A percentile compares a stretch with the other conserved stretches of the same genome.
These are phyloP conservation scores for Drosophila kuntzei DNA, from an alignment of 2,888 invertebrate species.

Conservation along the genomic window DNA sequence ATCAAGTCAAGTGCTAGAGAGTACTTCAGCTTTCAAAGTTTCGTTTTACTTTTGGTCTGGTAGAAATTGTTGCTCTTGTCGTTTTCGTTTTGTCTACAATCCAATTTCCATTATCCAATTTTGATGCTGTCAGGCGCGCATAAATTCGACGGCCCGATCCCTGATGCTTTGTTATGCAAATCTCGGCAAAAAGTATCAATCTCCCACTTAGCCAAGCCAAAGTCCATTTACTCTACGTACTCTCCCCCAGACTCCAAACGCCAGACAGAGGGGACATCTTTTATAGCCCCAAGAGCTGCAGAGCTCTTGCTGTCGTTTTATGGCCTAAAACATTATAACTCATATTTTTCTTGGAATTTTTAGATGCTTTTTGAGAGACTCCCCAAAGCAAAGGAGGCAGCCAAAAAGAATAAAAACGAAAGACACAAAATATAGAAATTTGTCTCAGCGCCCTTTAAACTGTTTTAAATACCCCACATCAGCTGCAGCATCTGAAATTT, in stretches of 20 bases:
- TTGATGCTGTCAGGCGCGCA: constrained; percentile 71
- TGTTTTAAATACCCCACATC: constrained; percentile 17
- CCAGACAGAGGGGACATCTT: constrained; percentile 11
- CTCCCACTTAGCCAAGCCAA: constrained; percentile 44
- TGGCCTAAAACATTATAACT: constrained; percentile 49
- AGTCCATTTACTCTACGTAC: constrained; percentile 52
- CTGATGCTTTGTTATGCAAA: constrained; percentile 71
- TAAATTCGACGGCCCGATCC: constrained; percentile 48
- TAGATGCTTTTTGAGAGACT: constrained; percentile 28
- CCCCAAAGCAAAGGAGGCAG: constrained; percentile 19
- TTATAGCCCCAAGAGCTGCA: constrained; percentile 38
- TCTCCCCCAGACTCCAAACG: not conserved
- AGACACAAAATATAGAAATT: constrained; percentile 14
- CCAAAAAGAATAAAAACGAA: not conserved
- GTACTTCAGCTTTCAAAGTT: constrained; percentile 39
- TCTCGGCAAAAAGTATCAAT: constrained; percentile 61
- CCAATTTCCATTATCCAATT: constrained; percentile 81
- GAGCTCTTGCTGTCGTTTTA: constrained; percentile 25
- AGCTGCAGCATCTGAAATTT: constrained; percentile 24
- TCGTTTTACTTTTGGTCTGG: constrained; percentile 31
- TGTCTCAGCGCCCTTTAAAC: constrained; percentile 36
- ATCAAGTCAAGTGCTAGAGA: constrained; percentile 69
- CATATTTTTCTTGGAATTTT: constrained; percentile 53
- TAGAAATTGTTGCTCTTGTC: constrained; percentile 14
- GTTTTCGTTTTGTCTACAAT: constrained; percentile 47